These are phyloP conservation scores for Sebastes fasciatus DNA, from an alignment of 2,113 vertebrate genomes.

Conservation along the genomic window DNA sequence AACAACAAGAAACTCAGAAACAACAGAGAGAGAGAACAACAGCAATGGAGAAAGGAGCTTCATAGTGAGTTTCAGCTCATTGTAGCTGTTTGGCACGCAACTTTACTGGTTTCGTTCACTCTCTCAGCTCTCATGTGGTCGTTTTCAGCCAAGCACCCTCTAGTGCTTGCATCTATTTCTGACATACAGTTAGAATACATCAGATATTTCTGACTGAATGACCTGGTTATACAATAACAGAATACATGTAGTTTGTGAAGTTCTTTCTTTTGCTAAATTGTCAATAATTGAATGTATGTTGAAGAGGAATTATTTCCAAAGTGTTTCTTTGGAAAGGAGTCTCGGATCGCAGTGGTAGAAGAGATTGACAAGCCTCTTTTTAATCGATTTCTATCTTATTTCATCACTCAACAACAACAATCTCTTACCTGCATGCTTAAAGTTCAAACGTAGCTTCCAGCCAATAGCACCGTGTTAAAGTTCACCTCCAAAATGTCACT, in stretches of 20 bases:
- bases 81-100: background rate
- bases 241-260: background rate
- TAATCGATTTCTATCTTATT: background rate
- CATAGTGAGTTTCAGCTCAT: background rate
- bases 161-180: background rate
- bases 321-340: background rate
- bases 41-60: background rate
- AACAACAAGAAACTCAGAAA: conserved; percentile 4
- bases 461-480: background rate
- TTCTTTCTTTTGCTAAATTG: background rate
- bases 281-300: background rate
- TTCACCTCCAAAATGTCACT: conserved; percentile 45
- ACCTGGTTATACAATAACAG: background rate
- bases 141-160: background rate
- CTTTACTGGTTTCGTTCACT: background rate
- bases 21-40: background rate
- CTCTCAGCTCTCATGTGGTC: background rate
- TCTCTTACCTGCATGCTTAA: background rate
- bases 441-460: conserved; percentile 9
- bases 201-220: background rate
- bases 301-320: background rate
- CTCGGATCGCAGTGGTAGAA: background rate
- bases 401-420: background rate
- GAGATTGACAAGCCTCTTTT: background rate
- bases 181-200: background rate